These are phyloP conservation scores for Phasianus colchicus DNA, from an alignment of 2,113 vertebrate genomes.

Conservation along the genomic window DNA sequence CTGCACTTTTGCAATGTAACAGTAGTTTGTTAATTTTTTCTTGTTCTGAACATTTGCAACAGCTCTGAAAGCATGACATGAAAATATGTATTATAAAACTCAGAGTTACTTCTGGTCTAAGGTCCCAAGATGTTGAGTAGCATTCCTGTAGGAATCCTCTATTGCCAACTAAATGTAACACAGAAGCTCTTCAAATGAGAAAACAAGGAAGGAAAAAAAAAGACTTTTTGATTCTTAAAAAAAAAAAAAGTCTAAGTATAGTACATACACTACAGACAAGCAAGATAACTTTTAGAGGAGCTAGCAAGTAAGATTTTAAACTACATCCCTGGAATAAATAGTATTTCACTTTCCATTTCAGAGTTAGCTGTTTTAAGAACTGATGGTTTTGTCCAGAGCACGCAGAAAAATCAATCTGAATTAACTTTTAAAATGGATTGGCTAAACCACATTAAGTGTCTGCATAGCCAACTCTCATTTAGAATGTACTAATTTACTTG, in stretches of 20 bases:
- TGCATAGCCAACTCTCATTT: conserved; percentile 32
- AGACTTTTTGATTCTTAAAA: background rate
- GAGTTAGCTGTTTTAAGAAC: conserved; percentile 6
- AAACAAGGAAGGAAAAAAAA: background rate
- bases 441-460: conserved; percentile 54
- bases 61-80: background rate
- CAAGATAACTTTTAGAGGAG: background rate
- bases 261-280: background rate
- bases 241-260: background rate
- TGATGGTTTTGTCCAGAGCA: conserved; percentile 34
- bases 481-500: conserved; percentile 52
- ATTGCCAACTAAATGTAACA: background rate
- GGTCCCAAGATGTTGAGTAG: background rate
- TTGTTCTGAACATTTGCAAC: background rate
- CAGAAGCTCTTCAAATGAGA: background rate
- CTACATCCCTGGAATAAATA: background rate
- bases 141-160: background rate
- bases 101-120: background rate
- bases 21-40: background rate
- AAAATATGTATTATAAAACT: background rate
- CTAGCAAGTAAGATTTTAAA: background rate
- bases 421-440: conserved; percentile 61
- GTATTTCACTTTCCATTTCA: conserved; percentile 36
- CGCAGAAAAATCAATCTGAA: conserved; percentile 69
- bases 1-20: background rate